Base-by-base conservation (phyloP, 2,888 invertebrate species). In the Diadegma fenestrale region DNA sequence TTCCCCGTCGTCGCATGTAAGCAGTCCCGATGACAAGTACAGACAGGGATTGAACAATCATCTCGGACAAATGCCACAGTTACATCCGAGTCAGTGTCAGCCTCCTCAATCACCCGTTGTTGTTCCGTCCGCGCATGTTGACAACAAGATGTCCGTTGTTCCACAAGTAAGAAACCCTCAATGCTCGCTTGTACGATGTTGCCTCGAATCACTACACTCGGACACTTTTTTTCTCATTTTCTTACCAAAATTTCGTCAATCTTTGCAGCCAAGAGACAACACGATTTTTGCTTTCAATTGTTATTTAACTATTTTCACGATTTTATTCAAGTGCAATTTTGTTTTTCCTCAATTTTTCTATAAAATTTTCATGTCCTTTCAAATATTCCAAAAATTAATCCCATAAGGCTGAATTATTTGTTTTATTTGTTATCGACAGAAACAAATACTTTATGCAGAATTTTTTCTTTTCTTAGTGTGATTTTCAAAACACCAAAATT, bases 11-110 rank as follows among this genome's bases (percentile, higher is more conserved):
- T 82, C 88, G 17, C 91, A 89, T 76, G 95, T 92, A 95, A 86
- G 84, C 58, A 91, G 85, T 81, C 91, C 96, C 94, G 95, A 90
- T 91, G 94, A 94, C 84, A 91, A 91, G 77, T 93, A 93, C 79
- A 88, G 94, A 54, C 91, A 90, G 37, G 86, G 92, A 84, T 89
- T 91, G 58, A 91, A 93, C 72, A 93, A 92, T 88, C 93, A 93
- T 86, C 87, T 91, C 37, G 87, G 90, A 82, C 91, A 90, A 78
- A 71, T 90, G 73, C 85, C 90, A 19, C 89, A 89, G 43, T 85
- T 90, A 76, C 92, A 91, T 86, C 92, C 91, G 87, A 88, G 90
- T 86, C 92, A 91, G 81, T 92, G 91, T 87, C 92, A 93, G 80
- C 90, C 91, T 26, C 88, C 91, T 19, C 93, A 91, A 64, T 92